Percentiles rank a stretch among this genome's conserved stretches.
Conservation (phyloP, 2,888 invertebrate species). For the Stenodera caucasica region DNA sequence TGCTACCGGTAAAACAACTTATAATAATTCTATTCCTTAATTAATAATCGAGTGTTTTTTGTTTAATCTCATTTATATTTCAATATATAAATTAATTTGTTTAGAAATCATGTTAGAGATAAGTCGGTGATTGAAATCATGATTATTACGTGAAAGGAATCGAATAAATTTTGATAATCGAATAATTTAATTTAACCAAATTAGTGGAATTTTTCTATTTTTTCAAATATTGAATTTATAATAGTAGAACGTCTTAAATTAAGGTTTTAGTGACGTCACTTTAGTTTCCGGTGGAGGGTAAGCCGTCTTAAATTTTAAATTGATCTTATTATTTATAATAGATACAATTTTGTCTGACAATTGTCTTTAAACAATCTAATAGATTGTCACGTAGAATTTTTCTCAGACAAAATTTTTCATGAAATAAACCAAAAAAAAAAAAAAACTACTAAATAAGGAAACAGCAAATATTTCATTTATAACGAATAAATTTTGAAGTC, state of each 20-base stretch:
- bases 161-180: too few relatives aligned
- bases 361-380: constrained; percentile 30
- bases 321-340: constrained; percentile 48
- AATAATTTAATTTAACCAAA: too few relatives aligned
- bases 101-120: neutral
- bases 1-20: neutral
- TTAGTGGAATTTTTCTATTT: too few relatives aligned
- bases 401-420: neutral
- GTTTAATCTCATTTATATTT: neutral
- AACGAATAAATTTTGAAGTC: too few relatives aligned
- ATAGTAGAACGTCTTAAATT: constrained; percentile 37
- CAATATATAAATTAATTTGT: neutral
- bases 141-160: neutral
- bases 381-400: neutral
- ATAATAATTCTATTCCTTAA: neutral
- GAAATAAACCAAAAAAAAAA: neutral
- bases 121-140: constrained; percentile 15
- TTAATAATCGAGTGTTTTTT: neutral
- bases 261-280: constrained; percentile 40
- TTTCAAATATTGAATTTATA: constrained; percentile 27
- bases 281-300: constrained; percentile 42
- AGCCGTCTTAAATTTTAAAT: constrained; percentile 41
- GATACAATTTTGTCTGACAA: constrained; percentile 44
- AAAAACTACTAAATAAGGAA: constrained; percentile 14
- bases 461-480: constrained; percentile 2